Evolutionary conservation across 2,888 invertebrate species (phyloP), one percentile per base, ranked within the genome.

Genomic region (Gari tellinella): DNA sequence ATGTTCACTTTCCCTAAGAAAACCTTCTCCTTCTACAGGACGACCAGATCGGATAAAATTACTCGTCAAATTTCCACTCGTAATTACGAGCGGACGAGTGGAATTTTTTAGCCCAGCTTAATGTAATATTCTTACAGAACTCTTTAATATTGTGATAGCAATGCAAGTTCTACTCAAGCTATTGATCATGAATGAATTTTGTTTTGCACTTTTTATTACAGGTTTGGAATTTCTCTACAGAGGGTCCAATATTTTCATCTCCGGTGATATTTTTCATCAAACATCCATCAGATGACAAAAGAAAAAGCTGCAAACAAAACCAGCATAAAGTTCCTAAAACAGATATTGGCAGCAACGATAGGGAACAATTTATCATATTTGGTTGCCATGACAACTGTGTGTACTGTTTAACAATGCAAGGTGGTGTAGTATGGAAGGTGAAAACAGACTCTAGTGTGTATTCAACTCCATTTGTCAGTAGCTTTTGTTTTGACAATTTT

Each of bases 161-260:
- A n/a, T n/a, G n/a, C n/a, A n/a, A n/a, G n/a, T n/a, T n/a, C n/a
- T n/a, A n/a, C n/a, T n/a, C n/a, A n/a, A n/a, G n/a, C n/a, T n/a
- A n/a, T n/a, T n/a, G n/a, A n/a, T n/a, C n/a, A n/a, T n/a, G n/a
- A n/a, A n/a, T n/a, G n/a, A n/a, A n/a, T n/a, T n/a, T n/a, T n/a
- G n/a, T n/a, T n/a, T n/a, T 7, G 23, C n/a, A n/a, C 23, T 41
- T 4, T 83, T 80, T 80, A 75, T 93, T 93, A 62, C 92, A 96
- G 96, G 90, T 94, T 48, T 95, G 95, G 94, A 93, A 90, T 37
- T 93, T 94, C 84, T 91, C 93, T 62, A 93, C 94, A 14, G 92
- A 93, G 66, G 95, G 95, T 12, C 94, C 95, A 82, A 94, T 96
- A 80, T 96, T 96, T 92, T 95, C 96, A 1, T 95, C 96, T 12